Evolutionary conservation across 2,797 vertebrate genomes (phyloP).

Genomic region (Silurus lanzhouensis): DNA sequence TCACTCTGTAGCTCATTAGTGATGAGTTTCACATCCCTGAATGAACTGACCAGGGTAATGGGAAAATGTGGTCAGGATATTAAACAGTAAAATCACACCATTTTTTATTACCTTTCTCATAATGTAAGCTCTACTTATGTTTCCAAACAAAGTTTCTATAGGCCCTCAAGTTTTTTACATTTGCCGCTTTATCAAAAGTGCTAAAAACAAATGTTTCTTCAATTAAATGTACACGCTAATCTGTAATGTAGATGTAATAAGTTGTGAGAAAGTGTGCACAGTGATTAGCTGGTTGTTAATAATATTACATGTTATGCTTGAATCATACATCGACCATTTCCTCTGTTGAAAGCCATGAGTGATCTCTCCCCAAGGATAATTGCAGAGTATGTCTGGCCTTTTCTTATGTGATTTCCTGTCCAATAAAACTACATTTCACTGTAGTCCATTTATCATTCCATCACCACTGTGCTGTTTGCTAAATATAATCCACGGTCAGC

Average conservation of each 20-base stretch:
- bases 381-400: conserved; percentile 69
- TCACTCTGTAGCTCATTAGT: neutral
- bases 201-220: neutral
- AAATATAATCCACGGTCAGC: conserved; percentile 69
- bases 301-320: conserved; percentile 52
- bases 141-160: neutral
- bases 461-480: conserved; percentile 66
- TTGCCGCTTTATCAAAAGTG: neutral
- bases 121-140: conserved; percentile 7
- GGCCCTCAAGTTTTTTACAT: neutral
- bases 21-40: neutral
- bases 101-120: conserved; percentile 3
- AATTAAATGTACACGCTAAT: neutral
- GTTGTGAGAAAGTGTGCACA: conserved; percentile 42
- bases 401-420: conserved; percentile 75
- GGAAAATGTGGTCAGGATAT: neutral
- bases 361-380: conserved; percentile 74
- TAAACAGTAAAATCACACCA: neutral
- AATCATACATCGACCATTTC: conserved; percentile 60
- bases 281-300: conserved; percentile 51
- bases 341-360: conserved; percentile 63
- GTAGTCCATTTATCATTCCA: conserved; percentile 73
- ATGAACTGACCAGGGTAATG: neutral
- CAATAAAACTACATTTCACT: conserved; percentile 69
- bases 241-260: conserved; percentile 4